Base-by-base conservation (phyloP, 2,888 invertebrate species). In the Thymelicus acteon region DNA sequence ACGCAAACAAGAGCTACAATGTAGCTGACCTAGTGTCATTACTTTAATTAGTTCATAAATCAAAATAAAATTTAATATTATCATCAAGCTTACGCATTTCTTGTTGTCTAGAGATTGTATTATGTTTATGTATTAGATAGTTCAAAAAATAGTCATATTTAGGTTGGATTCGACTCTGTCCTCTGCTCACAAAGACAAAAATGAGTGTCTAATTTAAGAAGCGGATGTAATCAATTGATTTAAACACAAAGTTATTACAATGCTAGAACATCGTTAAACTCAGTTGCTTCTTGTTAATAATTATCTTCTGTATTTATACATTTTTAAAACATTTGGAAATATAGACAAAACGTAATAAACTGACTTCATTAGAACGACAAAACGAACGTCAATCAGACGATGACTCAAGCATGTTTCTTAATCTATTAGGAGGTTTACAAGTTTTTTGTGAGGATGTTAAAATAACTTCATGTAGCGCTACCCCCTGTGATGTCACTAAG, bases 391-490 rank as follows among this genome's bases (percentile, higher is more conserved):
- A 52, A 61, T 37, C n/a, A 61, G 37, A 47, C 10, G 44, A 54
- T 68, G 68, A 68, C 54, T 62, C 68, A 68, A 48, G n/a, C 7
- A 7, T 62, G 47, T 68, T 68, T 61, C 15, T 47, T 61, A 61
- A 68, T 61, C 78, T 79, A 80, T 48, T 62, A 37, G 37, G 15
- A 62, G 54, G 44, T 54, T 60, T 52, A 84, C 81, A 82, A 73
- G 80, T 83, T 84, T 82, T 85, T 85, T 83, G 72, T 80, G 76
- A 77, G 73, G 77, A 80, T 79, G 75, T 79, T 82, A 83, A 31
- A 40, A 87, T 90, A 89, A 89, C 88, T 85, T 90, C 90, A 90
- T 87, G 72, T 77, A 81, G 83, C 82, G 81, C 82, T 84, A 82
- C 82, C 79, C 78, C 81, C 79, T 78, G 61, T 77, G 88, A 90